These are phyloP conservation scores for Gallinago undulata DNA, from an alignment of 2,113 vertebrate genomes.

Conservation along the genomic window DNA sequence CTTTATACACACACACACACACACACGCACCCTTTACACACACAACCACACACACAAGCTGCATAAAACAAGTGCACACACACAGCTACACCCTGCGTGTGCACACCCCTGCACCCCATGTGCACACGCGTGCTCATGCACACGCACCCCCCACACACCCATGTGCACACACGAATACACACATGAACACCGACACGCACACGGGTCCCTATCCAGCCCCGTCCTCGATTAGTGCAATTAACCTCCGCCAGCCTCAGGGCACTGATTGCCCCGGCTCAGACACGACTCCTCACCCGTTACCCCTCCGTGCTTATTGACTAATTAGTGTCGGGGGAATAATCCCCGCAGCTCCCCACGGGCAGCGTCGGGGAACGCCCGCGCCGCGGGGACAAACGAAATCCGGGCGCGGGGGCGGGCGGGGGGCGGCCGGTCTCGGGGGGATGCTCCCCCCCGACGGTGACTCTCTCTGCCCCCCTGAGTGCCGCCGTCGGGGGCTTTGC, in stretches of 20 bases:
- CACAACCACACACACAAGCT: accelerated
- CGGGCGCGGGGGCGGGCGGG: accelerated
- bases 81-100: accelerated
- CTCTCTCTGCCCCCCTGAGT: accelerated
- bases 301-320: neutral
- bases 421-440: accelerated
- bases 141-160: accelerated
- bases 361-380: neutral
- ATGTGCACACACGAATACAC: accelerated
- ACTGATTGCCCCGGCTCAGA: neutral
- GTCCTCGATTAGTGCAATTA: neutral
- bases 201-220: accelerated
- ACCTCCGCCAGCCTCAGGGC: neutral
- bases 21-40: accelerated
- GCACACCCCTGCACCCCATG: accelerated
- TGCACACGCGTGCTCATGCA: neutral
- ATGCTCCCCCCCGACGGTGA: neutral
- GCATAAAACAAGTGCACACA: accelerated
- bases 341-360: neutral
- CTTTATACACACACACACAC: accelerated
- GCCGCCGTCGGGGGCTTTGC: neutral
- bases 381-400: neutral
- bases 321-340: neutral
- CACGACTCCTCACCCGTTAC: neutral
- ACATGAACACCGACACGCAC: accelerated